A percentile compares a stretch with the other conserved stretches of the same genome.
These are phyloP conservation scores for Acanthosepion esculentum DNA, from an alignment of 2,888 invertebrate genomes.

Conservation along the genomic window DNA sequence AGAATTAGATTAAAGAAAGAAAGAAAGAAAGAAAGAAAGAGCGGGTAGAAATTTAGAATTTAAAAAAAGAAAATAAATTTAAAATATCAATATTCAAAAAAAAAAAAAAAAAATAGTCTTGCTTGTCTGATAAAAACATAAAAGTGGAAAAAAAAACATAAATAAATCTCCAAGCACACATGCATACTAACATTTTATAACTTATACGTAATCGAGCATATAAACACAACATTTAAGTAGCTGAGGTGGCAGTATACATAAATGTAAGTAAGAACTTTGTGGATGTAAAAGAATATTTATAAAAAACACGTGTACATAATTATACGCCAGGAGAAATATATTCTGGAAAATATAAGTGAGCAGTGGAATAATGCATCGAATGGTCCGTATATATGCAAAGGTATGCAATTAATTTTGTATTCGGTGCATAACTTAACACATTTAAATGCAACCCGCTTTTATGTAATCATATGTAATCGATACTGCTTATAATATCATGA, in stretches of 20 bases:
- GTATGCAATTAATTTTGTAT: conserved; percentile 18
- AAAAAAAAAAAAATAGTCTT: neutral
- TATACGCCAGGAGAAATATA: neutral
- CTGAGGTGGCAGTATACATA: neutral
- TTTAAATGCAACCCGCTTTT: neutral
- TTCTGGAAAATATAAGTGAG: neutral
- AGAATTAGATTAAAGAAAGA: neutral
- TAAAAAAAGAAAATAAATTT: neutral
- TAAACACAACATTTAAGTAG: neutral
- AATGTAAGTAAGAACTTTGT: neutral
- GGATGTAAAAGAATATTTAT: neutral
- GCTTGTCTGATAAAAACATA: no score
- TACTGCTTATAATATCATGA: neutral
- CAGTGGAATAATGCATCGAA: neutral
- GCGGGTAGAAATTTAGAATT: no score
- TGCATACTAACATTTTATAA: neutral
- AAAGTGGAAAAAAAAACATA: neutral
- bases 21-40: neutral
- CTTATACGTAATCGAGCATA: neutral
- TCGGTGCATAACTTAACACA: neutral
- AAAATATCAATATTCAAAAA: neutral
- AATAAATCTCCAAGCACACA: neutral
- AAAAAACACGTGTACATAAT: neutral
- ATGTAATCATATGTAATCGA: neutral
- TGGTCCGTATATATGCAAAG: neutral